phyloP scores from a whole-genome alignment of 2,113 vertebrate genomes.

The Esox niger region DNA sequence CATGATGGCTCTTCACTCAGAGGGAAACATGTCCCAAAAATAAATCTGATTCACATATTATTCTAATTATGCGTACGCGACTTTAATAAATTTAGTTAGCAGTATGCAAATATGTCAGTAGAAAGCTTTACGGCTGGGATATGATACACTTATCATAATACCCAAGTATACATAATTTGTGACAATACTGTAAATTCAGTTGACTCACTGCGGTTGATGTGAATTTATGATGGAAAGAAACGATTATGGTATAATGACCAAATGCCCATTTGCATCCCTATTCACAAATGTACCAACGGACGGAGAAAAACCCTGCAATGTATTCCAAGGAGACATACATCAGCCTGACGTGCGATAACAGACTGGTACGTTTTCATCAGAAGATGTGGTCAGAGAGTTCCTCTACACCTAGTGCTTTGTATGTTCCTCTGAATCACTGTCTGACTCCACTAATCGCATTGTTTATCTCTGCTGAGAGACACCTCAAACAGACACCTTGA shows the following conservation, averaged over 20 bases:
- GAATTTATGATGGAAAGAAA: not conserved
- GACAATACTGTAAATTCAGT: too few relatives aligned
- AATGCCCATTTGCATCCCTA: conserved; percentile 56
- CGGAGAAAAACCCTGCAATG: conserved; percentile 41
- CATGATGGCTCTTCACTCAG: conserved; percentile 41
- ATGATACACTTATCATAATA: too few relatives aligned
- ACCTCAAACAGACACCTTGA: conserved; percentile 62
- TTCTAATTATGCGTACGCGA: not conserved
- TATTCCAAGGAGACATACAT: conserved; percentile 52
- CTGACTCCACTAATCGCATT: conserved; percentile 63
- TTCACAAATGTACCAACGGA: conserved; percentile 47
- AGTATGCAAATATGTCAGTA: conserved; percentile 44
- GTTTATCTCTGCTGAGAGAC: conserved; percentile 63
- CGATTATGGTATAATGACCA: conserved; percentile 22
- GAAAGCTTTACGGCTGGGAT: conserved; percentile 13
- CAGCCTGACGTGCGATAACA: conserved; percentile 42
- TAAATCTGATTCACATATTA: conserved; percentile 2
- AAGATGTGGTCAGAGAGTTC: conserved; percentile 45
- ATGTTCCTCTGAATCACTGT: conserved; percentile 50
- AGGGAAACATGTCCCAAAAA: conserved; percentile 6
- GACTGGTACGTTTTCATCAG: conserved; percentile 36
- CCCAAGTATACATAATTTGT: not conserved
- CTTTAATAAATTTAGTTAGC: conserved; percentile 43
- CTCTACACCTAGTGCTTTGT: conserved; percentile 33
- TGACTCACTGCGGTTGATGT: not conserved